Conservation (phyloP, 2,113 vertebrate species). For the Microcebus griseorufus region DNA sequence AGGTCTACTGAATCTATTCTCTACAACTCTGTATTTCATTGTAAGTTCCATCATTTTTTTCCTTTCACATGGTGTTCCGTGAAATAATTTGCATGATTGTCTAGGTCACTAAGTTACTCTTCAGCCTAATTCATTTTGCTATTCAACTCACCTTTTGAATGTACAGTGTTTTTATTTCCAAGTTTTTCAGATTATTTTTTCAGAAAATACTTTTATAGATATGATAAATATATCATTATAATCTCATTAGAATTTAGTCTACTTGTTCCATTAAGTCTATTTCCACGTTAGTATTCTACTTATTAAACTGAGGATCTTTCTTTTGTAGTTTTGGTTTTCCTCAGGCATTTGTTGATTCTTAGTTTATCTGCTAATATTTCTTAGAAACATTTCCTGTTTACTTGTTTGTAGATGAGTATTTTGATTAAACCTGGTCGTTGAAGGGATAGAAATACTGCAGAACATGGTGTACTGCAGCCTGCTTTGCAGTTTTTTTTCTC, state of each 20-base stretch:
- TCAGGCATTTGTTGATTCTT: not conserved
- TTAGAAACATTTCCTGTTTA: not conserved
- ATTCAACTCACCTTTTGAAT: not conserved
- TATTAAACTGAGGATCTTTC: not conserved
- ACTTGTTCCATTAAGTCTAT: not conserved
- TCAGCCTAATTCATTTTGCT: not conserved
- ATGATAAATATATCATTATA: not conserved
- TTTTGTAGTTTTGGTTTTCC: not conserved
- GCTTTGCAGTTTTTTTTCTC: not conserved
- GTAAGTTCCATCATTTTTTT: not conserved
- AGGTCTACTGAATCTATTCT: not conserved
- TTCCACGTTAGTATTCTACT: not conserved
- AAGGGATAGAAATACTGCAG: not conserved
- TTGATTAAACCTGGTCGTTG: not conserved
- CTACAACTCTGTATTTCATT: not conserved
- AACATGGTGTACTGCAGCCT: not conserved
- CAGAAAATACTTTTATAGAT: not conserved
- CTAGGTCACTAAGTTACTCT: not conserved
- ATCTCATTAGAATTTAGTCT: not conserved
- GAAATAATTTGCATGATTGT: not conserved
- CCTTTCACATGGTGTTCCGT: not conserved
- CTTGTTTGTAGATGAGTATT: not conserved
- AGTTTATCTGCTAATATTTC: not conserved
- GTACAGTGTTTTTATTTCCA: not conserved
- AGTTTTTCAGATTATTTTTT: not conserved